These are phyloP conservation scores for Anticlea derivata DNA, from an alignment of 2,888 invertebrate species.

Conservation along the genomic window DNA sequence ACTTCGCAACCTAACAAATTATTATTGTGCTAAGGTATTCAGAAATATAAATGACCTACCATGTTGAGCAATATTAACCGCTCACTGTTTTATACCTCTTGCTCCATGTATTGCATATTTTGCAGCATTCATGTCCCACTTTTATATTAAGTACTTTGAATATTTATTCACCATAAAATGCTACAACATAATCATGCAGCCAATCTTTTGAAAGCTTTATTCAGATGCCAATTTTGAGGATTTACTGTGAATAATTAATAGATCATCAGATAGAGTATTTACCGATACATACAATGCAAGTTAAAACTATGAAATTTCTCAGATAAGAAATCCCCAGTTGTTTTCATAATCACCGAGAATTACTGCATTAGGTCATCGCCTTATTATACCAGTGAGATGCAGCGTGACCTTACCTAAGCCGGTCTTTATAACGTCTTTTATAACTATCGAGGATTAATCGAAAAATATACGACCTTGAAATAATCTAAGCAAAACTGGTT, in stretches of 20 bases:
- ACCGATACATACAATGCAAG: no score
- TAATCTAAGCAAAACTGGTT: slow-evolving; percentile 49
- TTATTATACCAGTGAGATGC: slow-evolving; percentile 68
- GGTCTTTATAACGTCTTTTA: slow-evolving; percentile 37
- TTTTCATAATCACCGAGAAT: slow-evolving; percentile 39
- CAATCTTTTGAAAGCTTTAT: background rate
- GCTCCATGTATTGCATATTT: slow-evolving; percentile 16
- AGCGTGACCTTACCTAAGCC: slow-evolving; percentile 55
- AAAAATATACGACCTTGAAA: slow-evolving; percentile 52
- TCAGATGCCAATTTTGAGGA: no score
- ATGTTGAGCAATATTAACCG: no score
- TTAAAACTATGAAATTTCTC: background rate
- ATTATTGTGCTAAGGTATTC: no score
- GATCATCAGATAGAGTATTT: no score
- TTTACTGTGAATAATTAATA: no score
- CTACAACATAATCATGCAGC: background rate
- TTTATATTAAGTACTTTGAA: slow-evolving; percentile 15
- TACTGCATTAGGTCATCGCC: slow-evolving; percentile 59
- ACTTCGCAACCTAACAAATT: no score
- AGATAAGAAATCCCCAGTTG: slow-evolving; percentile 31
- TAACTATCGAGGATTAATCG: slow-evolving; percentile 43
- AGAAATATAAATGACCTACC: no score
- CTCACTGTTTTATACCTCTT: slow-evolving; percentile 4
- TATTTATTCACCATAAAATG: slow-evolving; percentile 5
- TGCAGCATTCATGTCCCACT: slow-evolving; percentile 18